Evolutionary conservation across 2,888 invertebrate species (phyloP), one percentile per base, ranked within the genome.

Genomic region (Netelia fuscicornis): DNA sequence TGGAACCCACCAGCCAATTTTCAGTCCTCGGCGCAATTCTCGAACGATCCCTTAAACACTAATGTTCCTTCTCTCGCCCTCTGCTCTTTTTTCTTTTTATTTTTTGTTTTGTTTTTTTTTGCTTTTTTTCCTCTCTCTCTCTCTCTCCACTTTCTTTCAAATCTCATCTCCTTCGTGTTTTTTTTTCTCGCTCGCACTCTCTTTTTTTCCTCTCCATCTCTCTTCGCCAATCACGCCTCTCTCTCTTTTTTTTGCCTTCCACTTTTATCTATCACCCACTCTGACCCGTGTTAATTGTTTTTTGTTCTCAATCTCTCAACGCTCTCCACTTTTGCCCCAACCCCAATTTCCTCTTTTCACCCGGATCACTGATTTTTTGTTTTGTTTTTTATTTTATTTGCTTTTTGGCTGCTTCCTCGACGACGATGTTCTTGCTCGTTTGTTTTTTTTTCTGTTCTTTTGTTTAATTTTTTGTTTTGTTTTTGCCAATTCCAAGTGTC

Each of bases 1-100:
- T 93, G 94, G 94, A 94, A 94, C 94, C 85, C 94, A 93, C 93
- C 94, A 94, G 93, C 93, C 94, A 94, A 93, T 93, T 93, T 88
- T 93, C 93, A 93, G 93, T 93, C 93, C 92, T 92, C 93, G 91
- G 92, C 92, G 91, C 92, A 92, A 90, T 83, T 80, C 89, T 92
- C 91, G 91, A 91, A 90, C 91, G 91, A 90, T 92, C 89, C 93
- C 93, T 93, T 93, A 94, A 93, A 93, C 93, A 92, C 93, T 93
- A 93, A 79, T 60, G 77, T 81, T 58, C 76, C 68, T 79, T 65
- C 48, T 77, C 81, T 65, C 48, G 72, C 81, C 77, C 81, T 87
- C 60, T 84, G 87, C 87, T 85, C 83, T 88, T 17, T 17, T 17
- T 17, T 17, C 17, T 17, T 17, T 17, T 17, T 17, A 17, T 86